Base-by-base conservation (phyloP, 2,113 vertebrate species). In the Seriola quinqueradiata region DNA sequence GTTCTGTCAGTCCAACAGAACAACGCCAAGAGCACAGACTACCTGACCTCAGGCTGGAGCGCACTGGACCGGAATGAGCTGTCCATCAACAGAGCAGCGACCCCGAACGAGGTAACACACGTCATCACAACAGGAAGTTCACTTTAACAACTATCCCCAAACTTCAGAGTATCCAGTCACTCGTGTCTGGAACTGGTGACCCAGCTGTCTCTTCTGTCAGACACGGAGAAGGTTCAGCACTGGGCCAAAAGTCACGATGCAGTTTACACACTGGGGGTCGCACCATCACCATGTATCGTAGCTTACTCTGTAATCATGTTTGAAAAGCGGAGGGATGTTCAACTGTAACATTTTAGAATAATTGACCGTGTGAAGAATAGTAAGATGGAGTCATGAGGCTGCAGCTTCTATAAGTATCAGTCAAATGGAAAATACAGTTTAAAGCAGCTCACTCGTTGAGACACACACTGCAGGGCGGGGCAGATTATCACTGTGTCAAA, bases 21-120 rank as follows among this genome's bases (percentile, higher is more conserved):
- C 78, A 97, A 97, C 0, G 84, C 94, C 77, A 96, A 95, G 74
- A 93, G 93, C 57, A 81, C 93, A 0, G 92, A 95, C 54, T 93
- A 94, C 57, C 87, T 91, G 83, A 94, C 89, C 2, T 89, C 94
- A 3, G 93, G 90, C 36, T 96, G 95, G 94, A 94, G 91, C 80
- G 74, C 91, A 3, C 81, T 93, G 75, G 79, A 61, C 63, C 87
- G 90, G 2, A 90, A 91, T 28, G 82, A 90, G 11, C 63, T 88
- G 6, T 73, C 82, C 70, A 64, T 89, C 75, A 80, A 95, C 87
- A 90, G 89, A 14, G 87, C 92, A 11, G 82, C 92, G 3, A 92
- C 93, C 40, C 92, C 95, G 44, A 95, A 94, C 70, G 95, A 96
- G 96, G 93, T 94, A 87, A 75, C 0, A 23, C 4, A 44, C 5